Base-by-base conservation (phyloP, 2,888 invertebrate species). In the Sminthurides aquaticus region DNA sequence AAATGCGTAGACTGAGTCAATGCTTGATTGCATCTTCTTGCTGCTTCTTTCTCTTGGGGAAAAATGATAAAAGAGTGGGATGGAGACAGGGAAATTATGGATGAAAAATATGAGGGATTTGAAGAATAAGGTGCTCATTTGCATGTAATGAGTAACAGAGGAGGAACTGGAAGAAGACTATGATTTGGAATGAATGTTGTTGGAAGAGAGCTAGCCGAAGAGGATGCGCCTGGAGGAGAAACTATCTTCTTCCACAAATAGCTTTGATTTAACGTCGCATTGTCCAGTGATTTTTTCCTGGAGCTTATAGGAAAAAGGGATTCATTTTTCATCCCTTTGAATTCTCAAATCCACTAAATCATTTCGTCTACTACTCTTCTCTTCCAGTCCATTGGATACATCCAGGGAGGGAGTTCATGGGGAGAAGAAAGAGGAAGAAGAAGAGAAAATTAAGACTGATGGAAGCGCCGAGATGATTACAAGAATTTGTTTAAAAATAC, bases 71-170 rank as follows among this genome's bases (percentile, higher is more conserved):
- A n/a, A n/a, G n/a, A n/a, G n/a, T n/a, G n/a, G n/a, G n/a, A n/a
- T n/a, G n/a, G n/a, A n/a, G n/a, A n/a, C n/a, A n/a, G n/a, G n/a
- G n/a, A n/a, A n/a, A n/a, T n/a, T n/a, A n/a, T n/a, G n/a, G 43
- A 34, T 34, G 43, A 34, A 34, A 34, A 34, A 34, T 34, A 34
- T 34, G 43, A 15, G 43, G 15, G 43, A 34, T n/a, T n/a, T n/a
- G n/a, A n/a, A n/a, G n/a, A n/a, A n/a, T n/a, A n/a, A n/a, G n/a
- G n/a, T n/a, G n/a, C 67, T 69, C 69, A 71, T 71, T 68, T 69
- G 67, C 71, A 71, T 69, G 69, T 71, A 69, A 71, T 71, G 67
- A 67, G 58, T 62, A 63, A 15, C 15, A 15, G 27, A 26, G 55
- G 3, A 26, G 24, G 18, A 25, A 55, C 24, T 3, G 3, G 22